Base-by-base conservation (phyloP, 30 jellyfish, hydroid and myxozoan genomes). In the Turritopsis rubra region DNA sequence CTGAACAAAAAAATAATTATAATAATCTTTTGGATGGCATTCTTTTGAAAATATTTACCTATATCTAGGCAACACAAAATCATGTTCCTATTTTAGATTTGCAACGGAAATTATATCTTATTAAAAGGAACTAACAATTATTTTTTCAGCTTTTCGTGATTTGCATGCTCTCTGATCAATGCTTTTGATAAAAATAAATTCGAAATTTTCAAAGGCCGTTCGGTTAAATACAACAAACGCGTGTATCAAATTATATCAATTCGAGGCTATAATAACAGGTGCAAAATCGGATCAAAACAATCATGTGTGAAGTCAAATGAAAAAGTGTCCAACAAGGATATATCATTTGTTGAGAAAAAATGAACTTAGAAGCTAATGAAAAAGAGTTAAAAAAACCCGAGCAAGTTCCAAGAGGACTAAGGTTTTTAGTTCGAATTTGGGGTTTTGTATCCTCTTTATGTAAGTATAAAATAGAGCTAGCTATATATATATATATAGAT, bases 361-460 rank as follows among this genome's bases (percentile, higher is more conserved):
- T 41, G 60, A 41, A 41, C 13, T 13, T 41, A 3, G 60, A 41
- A 41, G 60, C 9, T 5, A 41, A 41, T 41, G 60, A 74, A 65
- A 83, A 73, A 71, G 78, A 87, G 29, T 82, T 87, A 21, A 82
- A 79, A 82, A 75, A 75, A 26, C 73, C 80, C 71, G 89, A 84
- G 83, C 27, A 73, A 3, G 96, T 83, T n/a, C 96, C 98, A 31
- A 84, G 92, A 78, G 93, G 90, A 28, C 41, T 92, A 23, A 87
- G 98, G 21, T 84, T 92, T 70, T 71, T 88, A 18, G 82, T 92
- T 18, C 92, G 98, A 74, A 83, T 92, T 18, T 92, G 96, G 96
- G 98, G 98, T 20, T 86, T 92, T 18, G 52, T 92, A n/a, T 85
- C 98, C 52, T 96, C 96, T 17, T 74, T 92, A 8, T 87, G 98